These are phyloP conservation scores for Nerophis ophidion DNA, from an alignment of 2,113 vertebrate genomes.

Conservation along the genomic window DNA sequence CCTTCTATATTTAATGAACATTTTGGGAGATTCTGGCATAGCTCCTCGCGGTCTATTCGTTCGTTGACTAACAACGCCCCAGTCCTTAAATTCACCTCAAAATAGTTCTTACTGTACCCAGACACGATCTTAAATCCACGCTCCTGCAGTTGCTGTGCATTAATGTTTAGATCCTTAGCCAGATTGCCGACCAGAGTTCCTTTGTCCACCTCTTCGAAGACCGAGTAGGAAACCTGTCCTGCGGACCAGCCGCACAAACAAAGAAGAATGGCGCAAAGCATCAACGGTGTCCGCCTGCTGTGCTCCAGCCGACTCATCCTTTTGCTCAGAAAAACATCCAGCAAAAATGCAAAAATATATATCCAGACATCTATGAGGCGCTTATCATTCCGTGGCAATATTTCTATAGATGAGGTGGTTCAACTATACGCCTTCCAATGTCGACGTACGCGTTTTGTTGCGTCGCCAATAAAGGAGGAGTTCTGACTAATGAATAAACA, in stretches of 20 bases:
- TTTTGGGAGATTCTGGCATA: slow-evolving; percentile 56
- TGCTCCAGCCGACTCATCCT: too few relatives aligned
- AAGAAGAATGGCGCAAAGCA: slow-evolving; percentile 30
- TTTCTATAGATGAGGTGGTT: too few relatives aligned
- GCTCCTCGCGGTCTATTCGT: slow-evolving; percentile 67
- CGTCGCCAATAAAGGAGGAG: too few relatives aligned
- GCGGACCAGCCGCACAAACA: slow-evolving; percentile 49
- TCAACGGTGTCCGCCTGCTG: too few relatives aligned
- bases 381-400: too few relatives aligned
- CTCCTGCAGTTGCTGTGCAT: slow-evolving; percentile 48
- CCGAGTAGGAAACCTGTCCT: slow-evolving; percentile 63
- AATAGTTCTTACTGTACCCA: slow-evolving; percentile 46
- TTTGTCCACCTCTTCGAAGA: slow-evolving; percentile 68
- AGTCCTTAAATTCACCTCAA: slow-evolving; percentile 60
- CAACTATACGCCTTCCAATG: too few relatives aligned
- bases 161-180: slow-evolving; percentile 67
- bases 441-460: too few relatives aligned
- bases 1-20: slow-evolving; percentile 67
- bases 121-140: slow-evolving; percentile 62
- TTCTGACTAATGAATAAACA: too few relatives aligned
- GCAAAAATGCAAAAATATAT: too few relatives aligned
- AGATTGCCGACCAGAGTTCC: slow-evolving; percentile 70
- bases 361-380: too few relatives aligned
- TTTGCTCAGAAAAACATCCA: too few relatives aligned
- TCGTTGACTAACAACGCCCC: slow-evolving; percentile 61